Base-by-base conservation (phyloP, 2,113 vertebrate genomes). In the Psammodynastes pulverulentus region DNA sequence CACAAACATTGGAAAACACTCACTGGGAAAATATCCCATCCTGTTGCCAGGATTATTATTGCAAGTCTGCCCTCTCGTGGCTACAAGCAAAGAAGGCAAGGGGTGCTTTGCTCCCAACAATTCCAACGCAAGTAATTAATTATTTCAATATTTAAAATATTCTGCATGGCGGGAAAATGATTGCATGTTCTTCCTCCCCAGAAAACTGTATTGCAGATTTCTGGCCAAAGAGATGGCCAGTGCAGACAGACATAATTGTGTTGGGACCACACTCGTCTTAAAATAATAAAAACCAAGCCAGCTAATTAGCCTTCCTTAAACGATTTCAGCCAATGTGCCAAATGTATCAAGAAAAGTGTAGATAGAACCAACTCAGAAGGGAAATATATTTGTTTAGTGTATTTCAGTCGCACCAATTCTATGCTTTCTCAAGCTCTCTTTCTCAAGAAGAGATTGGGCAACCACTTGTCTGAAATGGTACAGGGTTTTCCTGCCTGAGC, bases 1-100 rank as follows among this genome's bases (percentile, higher is more conserved):
- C 26, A 24, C 9, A 29, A 29, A 62, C 24, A 4, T 1, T 29
- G 26, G 56, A 4, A 58, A 58, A 58, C 56, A 3, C 24, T 24
- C 3, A 12, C 58, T 62, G 29, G 62, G 29, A 5, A 67, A 62
- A 62, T 5, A 34, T 13, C 62, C 29, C 62, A 67, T n/a, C 12
- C 17, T 79, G 2, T 39, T 39, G 9, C 7, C 17, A 3, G 86
- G 86, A 97, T 97, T 95, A 91, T 96, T 97, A 97, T 97, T 96
- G 96, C 96, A 96, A 84, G 97, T 95, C 97, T 98, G 98, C 97
- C 97, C 96, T 97, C 96, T 95, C 97, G 97, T 96, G 97, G 97
- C 94, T 92, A 89, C 9, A 89, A 49, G 2, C 67, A 93, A 95
- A 45, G 96, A 96, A 93, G 95, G 93, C 94, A 92, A 5, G 10